phyloP scores from a whole-genome alignment of 2,797 vertebrate genomes.

The Oreortyx pictus region DNA sequence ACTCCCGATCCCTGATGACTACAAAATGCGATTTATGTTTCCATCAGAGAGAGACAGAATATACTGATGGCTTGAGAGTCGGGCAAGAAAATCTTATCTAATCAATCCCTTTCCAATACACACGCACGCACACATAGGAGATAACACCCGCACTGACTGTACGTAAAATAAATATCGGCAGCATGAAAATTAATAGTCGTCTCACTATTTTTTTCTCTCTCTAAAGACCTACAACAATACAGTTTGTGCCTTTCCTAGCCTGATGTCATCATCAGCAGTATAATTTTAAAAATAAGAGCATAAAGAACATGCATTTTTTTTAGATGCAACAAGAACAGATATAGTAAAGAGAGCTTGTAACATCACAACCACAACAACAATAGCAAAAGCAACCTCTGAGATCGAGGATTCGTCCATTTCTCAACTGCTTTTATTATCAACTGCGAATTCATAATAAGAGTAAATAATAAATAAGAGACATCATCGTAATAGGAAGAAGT shows the following conservation, averaged over 20 bases:
- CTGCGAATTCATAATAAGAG: slow-evolving; percentile 14
- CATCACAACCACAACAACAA: slow-evolving; percentile 67
- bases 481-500: slow-evolving; percentile 38
- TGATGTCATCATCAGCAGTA: neutral
- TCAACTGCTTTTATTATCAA: slow-evolving; percentile 69
- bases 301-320: slow-evolving; percentile 62
- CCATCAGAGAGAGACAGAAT: slow-evolving; percentile 46
- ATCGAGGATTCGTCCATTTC: slow-evolving; percentile 52
- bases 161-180: slow-evolving; percentile 23
- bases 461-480: slow-evolving; percentile 61
- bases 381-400: slow-evolving; percentile 60
- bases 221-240: neutral
- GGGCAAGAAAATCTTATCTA: slow-evolving; percentile 21
- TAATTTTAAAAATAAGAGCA: neutral
- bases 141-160: slow-evolving; percentile 1
- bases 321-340: slow-evolving; percentile 61
- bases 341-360: slow-evolving; percentile 61
- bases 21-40: slow-evolving; percentile 62
- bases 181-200: neutral
- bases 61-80: slow-evolving; percentile 38
- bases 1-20: slow-evolving; percentile 56
- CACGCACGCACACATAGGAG: neutral
- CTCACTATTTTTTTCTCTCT: neutral
- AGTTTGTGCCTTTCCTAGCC: neutral
- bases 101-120: slow-evolving; percentile 19